Conservation (phyloP, 1,140 invertebrate species). For the Lanistes nyassanus region DNA sequence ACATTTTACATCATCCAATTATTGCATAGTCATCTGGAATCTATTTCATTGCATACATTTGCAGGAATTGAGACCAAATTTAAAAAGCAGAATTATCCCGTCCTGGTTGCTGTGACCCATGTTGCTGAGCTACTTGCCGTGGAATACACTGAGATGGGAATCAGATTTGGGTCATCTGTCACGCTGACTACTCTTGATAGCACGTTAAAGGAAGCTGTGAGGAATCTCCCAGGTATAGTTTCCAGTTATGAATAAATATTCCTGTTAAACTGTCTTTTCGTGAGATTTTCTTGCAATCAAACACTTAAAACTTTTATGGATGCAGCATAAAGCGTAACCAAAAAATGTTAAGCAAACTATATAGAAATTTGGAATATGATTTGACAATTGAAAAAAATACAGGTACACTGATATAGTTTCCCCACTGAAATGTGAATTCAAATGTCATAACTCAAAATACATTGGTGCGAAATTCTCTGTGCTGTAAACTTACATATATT, state of each 20-base stretch:
- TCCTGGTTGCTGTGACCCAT: conserved; percentile 73
- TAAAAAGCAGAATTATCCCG: conserved; percentile 83
- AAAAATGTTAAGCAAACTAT: too few species aligned
- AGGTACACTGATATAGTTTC: too few species aligned
- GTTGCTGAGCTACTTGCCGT: conserved; percentile 75
- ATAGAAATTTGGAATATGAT: too few species aligned
- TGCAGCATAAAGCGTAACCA: too few species aligned
- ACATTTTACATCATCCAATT: too few species aligned
- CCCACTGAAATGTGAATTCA: too few species aligned
- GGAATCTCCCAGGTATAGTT: conserved; percentile 37
- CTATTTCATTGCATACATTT: conserved; percentile 22
- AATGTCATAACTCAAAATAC: too few species aligned
- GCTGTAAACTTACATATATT: too few species aligned
- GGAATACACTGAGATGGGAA: conserved; percentile 66
- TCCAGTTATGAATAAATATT: neutral
- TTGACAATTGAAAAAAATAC: too few species aligned
- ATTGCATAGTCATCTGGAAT: too few species aligned
- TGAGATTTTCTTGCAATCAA: neutral
- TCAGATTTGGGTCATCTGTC: conserved; percentile 82
- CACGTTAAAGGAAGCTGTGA: conserved; percentile 72
- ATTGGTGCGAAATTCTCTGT: too few species aligned
- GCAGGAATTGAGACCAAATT: conserved; percentile 88
- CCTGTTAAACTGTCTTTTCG: neutral
- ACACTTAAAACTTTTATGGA: neutral
- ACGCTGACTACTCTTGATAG: conserved; percentile 82